These are phyloP conservation scores for Actinostola sp. DNA, from an alignment of 92 coral and sea anemone genomes.

Conservation along the genomic window DNA sequence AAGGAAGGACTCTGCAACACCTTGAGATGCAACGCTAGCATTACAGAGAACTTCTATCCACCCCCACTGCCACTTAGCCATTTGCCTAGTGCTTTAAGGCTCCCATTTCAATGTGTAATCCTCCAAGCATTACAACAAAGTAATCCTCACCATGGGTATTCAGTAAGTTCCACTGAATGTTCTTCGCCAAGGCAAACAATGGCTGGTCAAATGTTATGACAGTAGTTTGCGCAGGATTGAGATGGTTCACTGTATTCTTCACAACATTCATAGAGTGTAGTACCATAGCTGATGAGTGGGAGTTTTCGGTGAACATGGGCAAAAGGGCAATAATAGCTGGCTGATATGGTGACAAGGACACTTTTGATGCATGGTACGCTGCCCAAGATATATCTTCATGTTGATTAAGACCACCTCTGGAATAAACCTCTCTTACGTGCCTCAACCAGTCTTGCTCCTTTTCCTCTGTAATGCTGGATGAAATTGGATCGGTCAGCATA, in stretches of 20 bases:
- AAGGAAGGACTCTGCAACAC: constrained; percentile 36
- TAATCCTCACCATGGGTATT: constrained; percentile 40
- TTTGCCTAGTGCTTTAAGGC: constrained; percentile 28
- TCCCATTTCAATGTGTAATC: no score
- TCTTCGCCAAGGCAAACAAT: no score
- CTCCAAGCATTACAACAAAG: constrained; percentile 30
- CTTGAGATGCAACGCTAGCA: constrained; percentile 24
- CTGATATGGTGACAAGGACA: constrained; percentile 20
- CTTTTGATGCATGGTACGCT: constrained; percentile 45
- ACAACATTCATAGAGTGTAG: constrained; percentile 39
- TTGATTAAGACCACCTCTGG: neutral
- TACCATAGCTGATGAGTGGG: constrained; percentile 40
- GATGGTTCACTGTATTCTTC: constrained; percentile 46
- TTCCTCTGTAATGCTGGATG: constrained; percentile 2
- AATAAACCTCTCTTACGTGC: neutral
- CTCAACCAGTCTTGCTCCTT: constrained; percentile 6
- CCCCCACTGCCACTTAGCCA: constrained; percentile 42
- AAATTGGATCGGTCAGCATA: neutral
- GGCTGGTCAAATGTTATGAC: constrained; percentile 51
- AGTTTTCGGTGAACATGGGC: constrained; percentile 31
- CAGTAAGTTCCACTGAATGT: constrained; percentile 42
- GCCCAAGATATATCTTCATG: constrained; percentile 44
- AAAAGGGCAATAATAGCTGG: constrained; percentile 33
- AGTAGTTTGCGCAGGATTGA: constrained; percentile 53
- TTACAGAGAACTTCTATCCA: constrained; percentile 18